Conservation (phyloP, 2,113 vertebrate species). For the Monarcha castaneiventris region DNA sequence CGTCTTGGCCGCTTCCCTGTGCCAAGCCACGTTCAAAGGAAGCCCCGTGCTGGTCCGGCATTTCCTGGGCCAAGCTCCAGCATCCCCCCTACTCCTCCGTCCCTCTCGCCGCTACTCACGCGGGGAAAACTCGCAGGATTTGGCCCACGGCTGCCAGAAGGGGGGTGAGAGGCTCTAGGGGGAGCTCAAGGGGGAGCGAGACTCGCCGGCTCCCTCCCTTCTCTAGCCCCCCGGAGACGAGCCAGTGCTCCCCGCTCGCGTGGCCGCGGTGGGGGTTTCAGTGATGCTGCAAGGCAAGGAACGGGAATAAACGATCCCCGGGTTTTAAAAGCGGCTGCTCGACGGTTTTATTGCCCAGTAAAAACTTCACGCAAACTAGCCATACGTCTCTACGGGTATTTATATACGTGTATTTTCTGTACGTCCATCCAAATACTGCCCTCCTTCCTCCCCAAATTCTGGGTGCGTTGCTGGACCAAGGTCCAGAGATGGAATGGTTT, state of each 20-base stretch:
- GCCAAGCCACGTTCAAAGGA: neutral
- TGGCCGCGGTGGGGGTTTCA: neutral
- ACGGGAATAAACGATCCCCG: slow-evolving; percentile 25
- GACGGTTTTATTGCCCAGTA: slow-evolving; percentile 68
- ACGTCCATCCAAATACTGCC: neutral
- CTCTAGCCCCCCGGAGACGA: neutral
- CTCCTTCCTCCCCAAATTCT: neutral
- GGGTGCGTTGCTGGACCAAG: slow-evolving; percentile 41
- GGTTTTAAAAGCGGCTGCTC: slow-evolving; percentile 49
- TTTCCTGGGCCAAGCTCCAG: neutral
- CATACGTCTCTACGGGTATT: neutral
- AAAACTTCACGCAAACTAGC: slow-evolving; percentile 57
- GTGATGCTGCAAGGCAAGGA: slow-evolving; percentile 31
- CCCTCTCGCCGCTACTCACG: neutral
- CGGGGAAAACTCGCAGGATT: neutral
- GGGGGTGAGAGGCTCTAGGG: neutral
- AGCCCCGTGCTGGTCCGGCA: neutral
- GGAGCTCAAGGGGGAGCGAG: neutral
- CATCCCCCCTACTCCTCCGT: neutral
- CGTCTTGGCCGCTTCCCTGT: neutral
- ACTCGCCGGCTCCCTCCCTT: neutral
- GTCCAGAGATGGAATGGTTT: slow-evolving; percentile 27
- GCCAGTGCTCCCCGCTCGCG: neutral
- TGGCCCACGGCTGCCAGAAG: neutral
- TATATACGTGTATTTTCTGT: neutral